Conservation (phyloP, 2,113 vertebrate species). For the Tupaia chinensis region DNA sequence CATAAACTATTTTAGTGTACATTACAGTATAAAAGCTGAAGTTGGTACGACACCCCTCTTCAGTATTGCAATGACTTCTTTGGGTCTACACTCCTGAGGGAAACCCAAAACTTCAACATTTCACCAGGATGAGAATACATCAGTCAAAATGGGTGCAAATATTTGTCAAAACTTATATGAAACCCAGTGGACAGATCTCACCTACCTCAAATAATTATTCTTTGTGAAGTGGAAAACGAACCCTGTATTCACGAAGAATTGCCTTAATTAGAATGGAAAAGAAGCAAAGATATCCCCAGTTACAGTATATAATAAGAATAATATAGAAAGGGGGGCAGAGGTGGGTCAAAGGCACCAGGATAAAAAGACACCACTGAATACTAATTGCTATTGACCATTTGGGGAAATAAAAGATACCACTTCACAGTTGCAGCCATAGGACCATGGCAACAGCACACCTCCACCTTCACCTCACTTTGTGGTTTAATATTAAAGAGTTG, state of each 20-base stretch:
- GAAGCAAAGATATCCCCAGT: neutral
- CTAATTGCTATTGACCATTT: constrained; percentile 61
- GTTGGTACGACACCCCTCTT: neutral
- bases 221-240: constrained; percentile 22
- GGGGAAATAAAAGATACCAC: neutral
- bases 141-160: neutral
- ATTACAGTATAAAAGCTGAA: neutral
- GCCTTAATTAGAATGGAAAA: constrained; percentile 56
- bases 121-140: neutral
- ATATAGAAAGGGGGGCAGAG: neutral
- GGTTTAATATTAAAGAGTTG: neutral
- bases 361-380: constrained; percentile 47
- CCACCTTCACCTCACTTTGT: neutral
- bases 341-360: constrained; percentile 45
- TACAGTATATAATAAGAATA: constrained; percentile 35
- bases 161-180: constrained; percentile 30
- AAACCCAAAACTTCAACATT: neutral
- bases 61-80: neutral
- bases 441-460: neutral
- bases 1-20: neutral
- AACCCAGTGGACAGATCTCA: neutral
- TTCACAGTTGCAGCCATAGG: neutral
- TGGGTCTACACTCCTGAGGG: neutral
- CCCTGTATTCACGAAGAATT: neutral
- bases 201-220: constrained; percentile 10